A percentile compares a stretch with the other conserved stretches of the same genome.
phyloP scores from a whole-genome alignment of 2,797 vertebrate genomes.

The Sciurus vulgaris region DNA sequence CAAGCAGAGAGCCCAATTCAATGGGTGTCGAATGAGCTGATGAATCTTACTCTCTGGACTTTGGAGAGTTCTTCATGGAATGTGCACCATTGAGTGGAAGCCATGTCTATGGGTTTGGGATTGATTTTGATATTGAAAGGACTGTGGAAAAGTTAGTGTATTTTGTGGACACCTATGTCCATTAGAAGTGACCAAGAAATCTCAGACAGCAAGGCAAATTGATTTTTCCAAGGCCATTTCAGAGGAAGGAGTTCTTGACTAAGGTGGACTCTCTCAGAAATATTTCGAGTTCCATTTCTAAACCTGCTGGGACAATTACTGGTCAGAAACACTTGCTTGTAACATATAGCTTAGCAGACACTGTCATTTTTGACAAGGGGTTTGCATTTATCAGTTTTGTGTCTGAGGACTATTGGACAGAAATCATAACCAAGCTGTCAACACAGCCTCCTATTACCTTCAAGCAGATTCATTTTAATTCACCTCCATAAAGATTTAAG shows the following conservation, averaged over 20 bases:
- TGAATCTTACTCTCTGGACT: not conserved
- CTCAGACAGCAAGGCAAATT: slow-evolving; percentile 51
- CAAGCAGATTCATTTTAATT: slow-evolving; percentile 66
- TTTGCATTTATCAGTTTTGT: slow-evolving; percentile 60
- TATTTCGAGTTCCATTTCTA: slow-evolving; percentile 64
- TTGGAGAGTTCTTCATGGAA: not conserved
- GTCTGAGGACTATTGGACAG: slow-evolving; percentile 32
- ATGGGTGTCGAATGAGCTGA: not conserved
- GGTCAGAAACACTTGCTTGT: slow-evolving; percentile 56
- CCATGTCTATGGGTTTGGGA: not conserved
- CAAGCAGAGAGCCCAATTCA: not conserved
- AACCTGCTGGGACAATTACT: slow-evolving; percentile 65
- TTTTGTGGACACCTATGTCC: not conserved
- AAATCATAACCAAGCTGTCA: slow-evolving; percentile 66
- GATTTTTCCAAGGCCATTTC: slow-evolving; percentile 64
- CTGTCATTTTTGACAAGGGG: slow-evolving; percentile 72
- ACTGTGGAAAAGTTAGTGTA: not conserved
- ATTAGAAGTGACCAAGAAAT: slow-evolving; percentile 37
- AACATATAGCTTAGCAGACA: slow-evolving; percentile 52
- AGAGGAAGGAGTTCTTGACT: slow-evolving; percentile 60
- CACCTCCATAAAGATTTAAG: slow-evolving; percentile 11
- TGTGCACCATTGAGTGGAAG: not conserved
- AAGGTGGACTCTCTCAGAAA: slow-evolving; percentile 56
- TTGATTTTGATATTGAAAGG: slow-evolving; percentile 24
- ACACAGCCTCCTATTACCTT: not conserved